These are phyloP conservation scores for Wasmannia auropunctata DNA, from an alignment of 1,140 invertebrate species.

Conservation along the genomic window DNA sequence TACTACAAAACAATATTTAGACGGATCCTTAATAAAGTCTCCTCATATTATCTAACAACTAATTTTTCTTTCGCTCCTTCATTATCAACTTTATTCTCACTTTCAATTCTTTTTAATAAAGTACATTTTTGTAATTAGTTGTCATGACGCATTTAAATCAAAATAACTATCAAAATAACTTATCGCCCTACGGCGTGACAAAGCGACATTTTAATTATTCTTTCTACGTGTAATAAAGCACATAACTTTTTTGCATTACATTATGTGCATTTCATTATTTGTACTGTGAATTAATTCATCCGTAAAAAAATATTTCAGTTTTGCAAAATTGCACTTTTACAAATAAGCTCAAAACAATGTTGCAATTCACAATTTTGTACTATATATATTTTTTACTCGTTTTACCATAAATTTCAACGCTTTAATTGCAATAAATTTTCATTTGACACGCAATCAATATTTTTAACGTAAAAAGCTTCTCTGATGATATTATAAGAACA, in stretches of 20 bases:
- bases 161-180: background rate
- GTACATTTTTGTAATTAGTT: background rate
- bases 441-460: background rate
- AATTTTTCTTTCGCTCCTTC: background rate
- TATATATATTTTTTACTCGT: background rate
- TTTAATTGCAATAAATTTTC: background rate
- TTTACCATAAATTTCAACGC: background rate
- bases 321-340: background rate
- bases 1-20: background rate
- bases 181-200: background rate
- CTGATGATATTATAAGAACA: background rate
- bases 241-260: background rate
- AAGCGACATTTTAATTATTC: background rate
- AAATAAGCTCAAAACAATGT: background rate
- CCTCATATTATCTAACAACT: background rate
- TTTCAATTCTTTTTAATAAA: background rate
- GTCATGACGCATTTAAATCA: background rate
- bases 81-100: background rate
- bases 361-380: background rate
- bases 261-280: no score
- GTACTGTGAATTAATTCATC: background rate
- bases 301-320: background rate
- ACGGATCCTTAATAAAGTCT: background rate
- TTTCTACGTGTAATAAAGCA: background rate
- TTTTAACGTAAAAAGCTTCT: background rate